Base-by-base conservation (phyloP, 1,140 invertebrate species). In the Calliphora vicina region DNA sequence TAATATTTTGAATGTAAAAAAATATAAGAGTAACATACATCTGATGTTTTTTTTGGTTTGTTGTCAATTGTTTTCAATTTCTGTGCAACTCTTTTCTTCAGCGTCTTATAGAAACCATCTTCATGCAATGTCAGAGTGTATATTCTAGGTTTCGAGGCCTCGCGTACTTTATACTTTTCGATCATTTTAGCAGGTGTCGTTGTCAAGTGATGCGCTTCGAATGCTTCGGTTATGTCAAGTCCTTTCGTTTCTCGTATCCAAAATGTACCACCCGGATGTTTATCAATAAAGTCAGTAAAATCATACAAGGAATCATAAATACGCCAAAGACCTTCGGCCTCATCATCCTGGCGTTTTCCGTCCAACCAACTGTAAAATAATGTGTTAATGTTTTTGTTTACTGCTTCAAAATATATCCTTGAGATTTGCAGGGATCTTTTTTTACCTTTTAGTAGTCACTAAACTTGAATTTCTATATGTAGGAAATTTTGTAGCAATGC, bases 161-260 rank as follows among this genome's bases (percentile, higher is more conserved):
- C 90, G 9, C 91, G 88, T 0, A 94, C 91, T 83, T 91, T 93
- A 85, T 92, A 95, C 84, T 94, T 94, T 3, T 90, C 87, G 1
- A 96, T 88, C 42, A 94, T 85, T 29, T 89, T 91, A 80, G 92
- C 89, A 0, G 94, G 91, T 0, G 81, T 45, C 0, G 90, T 85
- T 1, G 90, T 89, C 25, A 94, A 85, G 85, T 94, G 95, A 88
- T 93, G 93, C 1, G 86, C 85, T 91, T 95, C 93, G 83, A 95
- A 96, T 12, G 92, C 91, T 90, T 96, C 95, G 0, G 95, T 96
- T 2, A 96, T 95, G 85, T 96, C 95, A 0, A 93, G 95, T 0
- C 94, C 94, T 87, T 92, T 35, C 1, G 94, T 95, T 17, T 94
- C 84, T 9, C 88, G 83, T 20, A 95, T 86, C 94, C 94, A 95